Base-by-base conservation (phyloP, 2,888 invertebrate genomes). In the Ophraella communa region DNA sequence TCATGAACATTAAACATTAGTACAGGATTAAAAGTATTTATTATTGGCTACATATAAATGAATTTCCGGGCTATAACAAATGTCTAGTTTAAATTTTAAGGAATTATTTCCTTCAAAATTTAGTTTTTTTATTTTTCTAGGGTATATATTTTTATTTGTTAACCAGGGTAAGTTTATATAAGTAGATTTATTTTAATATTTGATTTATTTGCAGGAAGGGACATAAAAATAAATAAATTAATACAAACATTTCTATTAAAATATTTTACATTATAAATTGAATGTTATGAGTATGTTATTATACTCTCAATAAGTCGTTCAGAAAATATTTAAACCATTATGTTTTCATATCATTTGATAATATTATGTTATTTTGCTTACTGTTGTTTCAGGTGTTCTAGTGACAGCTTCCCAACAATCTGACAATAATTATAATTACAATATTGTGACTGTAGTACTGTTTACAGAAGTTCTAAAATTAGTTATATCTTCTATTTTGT, bases 141-240 rank as follows among this genome's bases (percentile, higher is more conserved):
- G 91, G 23, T 96, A 96, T 77, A 95, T 96, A 85, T 88, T 89
- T 70, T 85, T 96, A 59, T 96, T 96, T 82, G 91, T 96, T 57
- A 94, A 92, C 79, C 96, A 96, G 90, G 96, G 96, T 95, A 86
- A 81, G 83, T 42, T 52, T 49, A 39, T n/a, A n/a, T n/a, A n/a
- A n/a, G n/a, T n/a, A n/a, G n/a, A 21, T 55, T 17, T 47, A 47
- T 49, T 30, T 1, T 18, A 27, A 4, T 14, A 39, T 5, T 5
- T 4, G n/a, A 39, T 39, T 14, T 14, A n/a, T n/a, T n/a, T n/a
- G n/a, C n/a, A n/a, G n/a, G n/a, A n/a, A n/a, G 20, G 30, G 27
- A 54, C 17, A 30, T n/a, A 23, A 49, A 35, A 35, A 20, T 17
- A 51, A 18, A 42, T 42, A n/a, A 30, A 5, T 30, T 42, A 21